These are phyloP conservation scores for Laticauda colubrina DNA, from an alignment of 2,113 vertebrate species.

Conservation along the genomic window DNA sequence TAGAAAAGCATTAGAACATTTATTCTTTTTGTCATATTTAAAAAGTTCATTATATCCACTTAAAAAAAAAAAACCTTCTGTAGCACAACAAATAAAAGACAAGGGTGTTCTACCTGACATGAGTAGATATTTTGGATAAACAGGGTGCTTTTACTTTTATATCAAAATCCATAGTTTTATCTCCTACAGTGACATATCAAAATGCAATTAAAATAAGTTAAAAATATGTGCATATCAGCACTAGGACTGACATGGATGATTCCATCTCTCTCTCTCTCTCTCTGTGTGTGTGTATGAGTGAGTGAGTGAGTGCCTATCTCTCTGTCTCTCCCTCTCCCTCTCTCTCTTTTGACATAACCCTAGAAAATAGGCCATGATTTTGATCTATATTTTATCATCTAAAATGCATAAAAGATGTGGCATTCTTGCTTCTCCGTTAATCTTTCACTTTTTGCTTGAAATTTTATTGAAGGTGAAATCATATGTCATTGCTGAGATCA, in stretches of 20 bases:
- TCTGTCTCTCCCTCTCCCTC: too few species aligned
- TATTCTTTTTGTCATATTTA: not conserved
- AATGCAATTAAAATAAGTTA: constrained; percentile 34
- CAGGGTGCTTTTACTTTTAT: not conserved
- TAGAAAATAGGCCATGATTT: constrained; percentile 46
- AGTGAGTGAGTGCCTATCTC: too few species aligned
- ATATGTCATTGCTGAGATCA: constrained; percentile 58
- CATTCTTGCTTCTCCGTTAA: constrained; percentile 43
- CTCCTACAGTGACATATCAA: not conserved
- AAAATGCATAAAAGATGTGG: constrained; percentile 64
- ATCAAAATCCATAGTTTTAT: constrained; percentile 10
- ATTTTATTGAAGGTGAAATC: constrained; percentile 64
- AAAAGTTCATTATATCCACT: not conserved
- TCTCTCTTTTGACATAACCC: constrained; percentile 14
- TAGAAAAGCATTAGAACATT: not conserved
- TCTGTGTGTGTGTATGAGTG: too few species aligned
- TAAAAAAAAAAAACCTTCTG: not conserved
- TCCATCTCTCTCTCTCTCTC: not conserved
- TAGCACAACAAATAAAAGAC: not conserved
- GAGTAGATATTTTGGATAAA: not conserved
- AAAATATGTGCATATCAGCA: constrained; percentile 7
- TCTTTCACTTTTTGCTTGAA: constrained; percentile 58
- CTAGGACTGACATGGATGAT: constrained; percentile 13
- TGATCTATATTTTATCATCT: constrained; percentile 61
- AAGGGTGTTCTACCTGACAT: not conserved